Conservation (phyloP, 2,888 invertebrate species). For the Parnassius apollo region DNA sequence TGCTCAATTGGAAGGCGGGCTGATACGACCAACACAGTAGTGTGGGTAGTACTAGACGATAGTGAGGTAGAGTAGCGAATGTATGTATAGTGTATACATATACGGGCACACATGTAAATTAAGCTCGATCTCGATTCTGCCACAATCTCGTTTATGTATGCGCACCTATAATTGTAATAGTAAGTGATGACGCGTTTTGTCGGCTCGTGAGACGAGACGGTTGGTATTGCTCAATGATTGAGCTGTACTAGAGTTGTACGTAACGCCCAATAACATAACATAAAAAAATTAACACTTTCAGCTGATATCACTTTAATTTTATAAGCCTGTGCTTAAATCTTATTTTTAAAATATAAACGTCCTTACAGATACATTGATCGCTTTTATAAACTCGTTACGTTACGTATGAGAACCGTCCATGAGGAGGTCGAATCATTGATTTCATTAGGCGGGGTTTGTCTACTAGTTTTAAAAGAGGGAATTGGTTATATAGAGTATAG, state of each 20-base stretch:
- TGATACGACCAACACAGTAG: conserved; percentile 52
- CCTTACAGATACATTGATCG: no score
- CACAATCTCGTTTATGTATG: conserved; percentile 69
- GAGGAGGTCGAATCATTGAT: no score
- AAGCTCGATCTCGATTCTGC: conserved; percentile 75
- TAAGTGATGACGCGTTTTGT: conserved; percentile 77
- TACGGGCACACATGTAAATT: conserved; percentile 59
- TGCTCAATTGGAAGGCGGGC: conserved; percentile 63
- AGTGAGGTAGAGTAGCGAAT: conserved; percentile 51
- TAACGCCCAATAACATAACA: conserved; percentile 54
- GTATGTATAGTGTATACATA: conserved; percentile 47
- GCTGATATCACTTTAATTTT: no score
- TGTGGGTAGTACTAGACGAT: conserved; percentile 53
- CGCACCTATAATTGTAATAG: conserved; percentile 76
- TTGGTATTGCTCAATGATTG: conserved; percentile 80
- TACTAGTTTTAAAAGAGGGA: no score
- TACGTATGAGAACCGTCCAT: no score
- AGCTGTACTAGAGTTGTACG: conserved; percentile 71
- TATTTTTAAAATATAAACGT: no score
- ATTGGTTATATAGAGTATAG: no score
- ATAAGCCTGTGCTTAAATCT: no score
- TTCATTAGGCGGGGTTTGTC: no score
- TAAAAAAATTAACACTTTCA: conserved; percentile 26
- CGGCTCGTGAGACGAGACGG: conserved; percentile 78
- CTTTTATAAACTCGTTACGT: no score